phyloP scores from a whole-genome alignment of 2,888 invertebrate species.

The Rhogogaster chlorosoma region DNA sequence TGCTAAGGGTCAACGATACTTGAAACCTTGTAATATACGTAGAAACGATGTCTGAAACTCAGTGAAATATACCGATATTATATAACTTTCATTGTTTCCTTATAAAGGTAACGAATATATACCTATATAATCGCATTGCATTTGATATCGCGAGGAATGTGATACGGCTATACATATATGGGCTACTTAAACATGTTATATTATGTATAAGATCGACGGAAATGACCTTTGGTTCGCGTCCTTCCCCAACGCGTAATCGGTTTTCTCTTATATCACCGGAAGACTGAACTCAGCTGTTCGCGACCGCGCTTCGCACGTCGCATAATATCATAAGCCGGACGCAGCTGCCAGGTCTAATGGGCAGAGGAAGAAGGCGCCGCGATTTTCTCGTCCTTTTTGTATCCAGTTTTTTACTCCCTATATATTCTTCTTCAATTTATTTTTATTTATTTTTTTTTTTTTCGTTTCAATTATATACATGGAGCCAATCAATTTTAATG shows the following conservation, averaged over 20 bases:
- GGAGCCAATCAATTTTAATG: too few species aligned
- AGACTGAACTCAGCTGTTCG: constrained; percentile 39
- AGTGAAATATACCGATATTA: not conserved
- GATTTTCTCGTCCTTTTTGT: not conserved
- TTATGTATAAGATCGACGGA: constrained; percentile 29
- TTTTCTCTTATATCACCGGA: constrained; percentile 37
- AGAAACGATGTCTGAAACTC: not conserved
- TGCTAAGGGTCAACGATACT: constrained; percentile 3
- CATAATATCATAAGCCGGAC: not conserved
- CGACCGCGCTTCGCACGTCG: not conserved
- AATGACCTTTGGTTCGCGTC: constrained; percentile 25
- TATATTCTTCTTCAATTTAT: not conserved
- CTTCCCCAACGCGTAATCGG: constrained; percentile 14
- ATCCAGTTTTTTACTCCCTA: not conserved
- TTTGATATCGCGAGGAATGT: constrained; percentile 28
- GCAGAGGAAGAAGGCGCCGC: not conserved
- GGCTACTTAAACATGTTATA: not conserved
- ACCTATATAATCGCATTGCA: not conserved
- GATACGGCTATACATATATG: constrained; percentile 37
- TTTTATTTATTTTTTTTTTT: not conserved
- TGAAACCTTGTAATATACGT: not conserved
- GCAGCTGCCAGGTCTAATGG: constrained; percentile 6
- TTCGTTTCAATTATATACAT: not conserved
- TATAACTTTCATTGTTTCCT: constrained; percentile 48
- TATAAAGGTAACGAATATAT: not conserved